phyloP scores from a whole-genome alignment of 1,140 invertebrate species.

The Aplysia californica region DNA sequence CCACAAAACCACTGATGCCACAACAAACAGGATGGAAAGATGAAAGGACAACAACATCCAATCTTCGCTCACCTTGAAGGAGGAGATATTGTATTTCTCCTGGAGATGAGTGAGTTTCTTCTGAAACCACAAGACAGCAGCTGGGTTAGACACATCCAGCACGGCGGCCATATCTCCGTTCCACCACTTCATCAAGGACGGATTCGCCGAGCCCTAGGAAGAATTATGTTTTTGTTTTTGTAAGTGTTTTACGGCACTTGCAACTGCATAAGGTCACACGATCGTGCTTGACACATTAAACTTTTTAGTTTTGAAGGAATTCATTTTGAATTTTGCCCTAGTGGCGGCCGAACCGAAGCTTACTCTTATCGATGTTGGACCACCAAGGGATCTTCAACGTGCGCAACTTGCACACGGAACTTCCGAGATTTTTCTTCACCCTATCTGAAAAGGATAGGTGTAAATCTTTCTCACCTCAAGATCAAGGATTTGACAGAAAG shows the following conservation, averaged over 20 bases:
- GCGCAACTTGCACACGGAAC: no score
- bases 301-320: background rate
- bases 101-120: constrained; percentile 73
- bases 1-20: no score
- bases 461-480: no score
- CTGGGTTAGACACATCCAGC: constrained; percentile 59
- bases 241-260: background rate
- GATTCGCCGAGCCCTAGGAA: constrained; percentile 50
- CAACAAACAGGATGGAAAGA: no score
- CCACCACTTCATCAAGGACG: constrained; percentile 83
- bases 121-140: constrained; percentile 78
- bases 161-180: constrained; percentile 74
- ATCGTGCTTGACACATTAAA: background rate
- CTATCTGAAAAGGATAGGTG: no score
- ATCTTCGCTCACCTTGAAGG: constrained; percentile 81
- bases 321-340: background rate
- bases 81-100: constrained; percentile 74
- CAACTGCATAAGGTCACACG: background rate
- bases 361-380: background rate
- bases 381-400: background rate
- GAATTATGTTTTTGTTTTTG: no score
- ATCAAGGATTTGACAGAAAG: no score
- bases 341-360: background rate
- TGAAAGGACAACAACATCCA: no score
- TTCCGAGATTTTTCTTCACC: no score